Evolutionary conservation across 1,140 invertebrate genomes (phyloP), one percentile per base, ranked within the genome.

Genomic region (Carposina sasakii): DNA sequence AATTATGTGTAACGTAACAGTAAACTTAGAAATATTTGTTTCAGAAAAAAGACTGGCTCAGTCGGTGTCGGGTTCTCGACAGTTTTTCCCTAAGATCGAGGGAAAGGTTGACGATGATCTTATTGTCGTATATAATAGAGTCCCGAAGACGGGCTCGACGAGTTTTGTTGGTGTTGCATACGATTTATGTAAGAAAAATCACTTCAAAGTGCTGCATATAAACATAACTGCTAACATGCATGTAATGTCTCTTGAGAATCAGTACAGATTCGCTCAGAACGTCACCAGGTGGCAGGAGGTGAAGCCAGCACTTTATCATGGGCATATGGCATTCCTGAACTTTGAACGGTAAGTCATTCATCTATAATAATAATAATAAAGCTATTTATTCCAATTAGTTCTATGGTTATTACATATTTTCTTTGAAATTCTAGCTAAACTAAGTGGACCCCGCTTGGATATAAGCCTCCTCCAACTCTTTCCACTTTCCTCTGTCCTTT

Each of bases 91-190:
- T 16, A 71, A 66, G 50, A 41, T 48, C 13, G 24, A 53, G 23
- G 67, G 60, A 40, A 81, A 69, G 60, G 67, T 60, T 67, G 86
- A 88, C 43, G 89, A 92, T 57, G 87, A 93, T 67, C 64, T 91
- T 41, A 88, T 98, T 22, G 89, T 98, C 26, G 94, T 98, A 57
- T 99, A 98, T 79, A 98, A 99, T 81, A 89, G 97, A 72, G 96
- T 99, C 24, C 98, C 98, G 13, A 99, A 99, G 86, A 99, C 98
- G n/a, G 98, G 94, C 3, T 99, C 97, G 4, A 99, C 98, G 2
- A 98, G 96, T 77, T 97, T 99, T 75, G 96, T 98, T 44, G 97
- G 97, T 59, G 91, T 99, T 46, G 96, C 95, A 2, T 99, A 99
- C 81, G 97, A 99, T 86, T 85, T 99, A 15, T 99, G 96, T 78